Conservation (phyloP, 2,113 vertebrate genomes). For the Gulo gulo region DNA sequence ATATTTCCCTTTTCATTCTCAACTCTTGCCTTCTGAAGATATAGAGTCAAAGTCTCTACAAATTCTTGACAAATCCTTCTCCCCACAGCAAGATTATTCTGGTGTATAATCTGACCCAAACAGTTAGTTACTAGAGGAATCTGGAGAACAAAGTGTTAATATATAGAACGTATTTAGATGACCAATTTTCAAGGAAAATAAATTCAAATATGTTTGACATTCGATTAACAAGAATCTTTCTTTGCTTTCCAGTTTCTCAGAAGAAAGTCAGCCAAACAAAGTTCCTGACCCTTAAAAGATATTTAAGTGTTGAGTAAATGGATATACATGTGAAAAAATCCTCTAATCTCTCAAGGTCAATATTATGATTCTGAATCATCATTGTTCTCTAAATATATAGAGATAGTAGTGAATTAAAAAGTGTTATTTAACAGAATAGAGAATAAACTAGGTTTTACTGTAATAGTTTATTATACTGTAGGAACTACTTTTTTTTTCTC, state of each 20-base stretch:
- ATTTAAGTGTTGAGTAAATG: not conserved
- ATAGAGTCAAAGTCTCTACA: not conserved
- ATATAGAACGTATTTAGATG: not conserved
- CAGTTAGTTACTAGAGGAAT: not conserved
- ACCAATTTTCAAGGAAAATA: conserved; percentile 20
- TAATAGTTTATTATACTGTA: not conserved
- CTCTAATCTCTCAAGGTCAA: not conserved
- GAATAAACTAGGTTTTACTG: not conserved
- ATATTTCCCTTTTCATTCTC: not conserved
- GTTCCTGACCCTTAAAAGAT: not conserved
- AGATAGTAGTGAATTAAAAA: not conserved
- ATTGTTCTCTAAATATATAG: not conserved
- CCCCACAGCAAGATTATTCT: not conserved
- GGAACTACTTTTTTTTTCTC: not conserved
- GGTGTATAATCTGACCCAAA: not conserved
- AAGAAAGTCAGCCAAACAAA: not conserved
- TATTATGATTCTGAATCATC: not conserved
- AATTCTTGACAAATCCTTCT: not conserved
- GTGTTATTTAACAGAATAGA: not conserved
- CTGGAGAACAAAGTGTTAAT: not conserved
- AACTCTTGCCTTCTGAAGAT: not conserved
- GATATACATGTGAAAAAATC: not conserved
- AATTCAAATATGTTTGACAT: not conserved
- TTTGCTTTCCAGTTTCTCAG: not conserved
- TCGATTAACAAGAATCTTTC: not conserved